Percentiles rank a stretch among this genome's conserved stretches.
These are phyloP conservation scores for Stomatorhinus walkeri DNA, from an alignment of 2,797 vertebrate genomes.

Conservation along the genomic window DNA sequence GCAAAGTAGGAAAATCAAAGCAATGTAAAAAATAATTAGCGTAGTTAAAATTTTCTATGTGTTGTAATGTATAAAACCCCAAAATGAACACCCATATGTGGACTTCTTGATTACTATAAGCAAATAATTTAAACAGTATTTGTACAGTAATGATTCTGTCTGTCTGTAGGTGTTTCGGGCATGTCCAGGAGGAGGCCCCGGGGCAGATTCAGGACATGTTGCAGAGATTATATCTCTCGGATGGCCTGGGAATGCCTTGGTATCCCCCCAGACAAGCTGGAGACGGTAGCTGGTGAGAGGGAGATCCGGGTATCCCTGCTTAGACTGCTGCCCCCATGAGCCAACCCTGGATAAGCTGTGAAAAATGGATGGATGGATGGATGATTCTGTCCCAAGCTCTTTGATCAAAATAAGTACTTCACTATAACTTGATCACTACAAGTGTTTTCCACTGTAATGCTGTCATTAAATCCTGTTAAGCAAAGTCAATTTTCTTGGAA, in stretches of 20 bases:
- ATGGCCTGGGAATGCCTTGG: neutral
- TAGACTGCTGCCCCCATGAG: neutral
- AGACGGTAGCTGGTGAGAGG: neutral
- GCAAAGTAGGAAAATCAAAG: neutral
- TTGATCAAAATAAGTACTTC: neutral
- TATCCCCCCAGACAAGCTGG: neutral
- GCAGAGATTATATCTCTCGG: neutral
- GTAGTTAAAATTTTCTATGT: neutral
- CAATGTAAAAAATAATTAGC: neutral
- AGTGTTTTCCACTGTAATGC: neutral
- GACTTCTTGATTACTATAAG: neutral
- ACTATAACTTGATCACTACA: neutral
- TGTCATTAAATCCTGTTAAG: neutral
- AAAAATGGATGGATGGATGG: neutral
- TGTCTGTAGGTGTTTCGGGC: neutral
- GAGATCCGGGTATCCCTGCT: neutral
- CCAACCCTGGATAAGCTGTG: neutral
- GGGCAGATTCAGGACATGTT: neutral
- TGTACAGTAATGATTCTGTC: neutral
- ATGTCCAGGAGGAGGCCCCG: neutral
- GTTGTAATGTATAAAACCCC: neutral
- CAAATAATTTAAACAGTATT: neutral
- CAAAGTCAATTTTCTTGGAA: neutral
- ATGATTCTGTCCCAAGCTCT: neutral
- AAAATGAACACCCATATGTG: neutral